Base-by-base conservation (phyloP, 2,113 vertebrate genomes). In the Rhabdornis inornatus region DNA sequence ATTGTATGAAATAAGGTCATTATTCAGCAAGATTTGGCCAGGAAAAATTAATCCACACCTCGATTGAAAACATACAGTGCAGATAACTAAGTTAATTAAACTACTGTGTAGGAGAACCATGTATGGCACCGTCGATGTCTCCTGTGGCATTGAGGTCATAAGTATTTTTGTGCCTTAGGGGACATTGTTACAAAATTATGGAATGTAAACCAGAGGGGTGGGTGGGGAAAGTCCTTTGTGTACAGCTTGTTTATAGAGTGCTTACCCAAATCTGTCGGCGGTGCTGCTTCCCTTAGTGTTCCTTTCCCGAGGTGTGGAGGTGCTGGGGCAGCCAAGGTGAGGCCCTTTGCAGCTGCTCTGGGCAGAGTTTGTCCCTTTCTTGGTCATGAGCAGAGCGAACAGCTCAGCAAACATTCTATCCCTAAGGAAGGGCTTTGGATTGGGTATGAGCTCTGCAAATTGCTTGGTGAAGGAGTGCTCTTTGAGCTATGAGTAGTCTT, bases 91-190 rank as follows among this genome's bases (percentile, higher is more conserved):
- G 96, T 96, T 96, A 91, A 90, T 97, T 93, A 92, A 97, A 97
- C 92, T 96, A 95, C 97, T 97, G 94, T 97, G 97, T 97, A 97
- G 96, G 95, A 97, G 96, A 97, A 97, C 88, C 83, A 21, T 84
- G 87, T 86, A 33, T 76, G 97, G 96, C 94, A 95, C 96, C 96
- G 30, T 96, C 94, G 85, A 95, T 97, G 97, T 97, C 93, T 97
- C 89, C 94, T 94, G 89, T 94, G 96, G 96, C 94, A 94, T 90
- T 95, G 96, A 96, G 97, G 97, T 94, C 93, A 77, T 78, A 91
- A 95, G 96, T 79, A 94, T 95, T 94, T 97, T 97, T 97, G 97
- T 97, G 97, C 97, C 97, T 98, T 97, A 95, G 96, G 95, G 95
- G 96, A 94, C 96, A 93, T 91, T 96, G 96, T 92, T 83, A 90